Evolutionary conservation across 2,113 vertebrate genomes (phyloP).

Genomic region (Dascyllus trimaculatus): DNA sequence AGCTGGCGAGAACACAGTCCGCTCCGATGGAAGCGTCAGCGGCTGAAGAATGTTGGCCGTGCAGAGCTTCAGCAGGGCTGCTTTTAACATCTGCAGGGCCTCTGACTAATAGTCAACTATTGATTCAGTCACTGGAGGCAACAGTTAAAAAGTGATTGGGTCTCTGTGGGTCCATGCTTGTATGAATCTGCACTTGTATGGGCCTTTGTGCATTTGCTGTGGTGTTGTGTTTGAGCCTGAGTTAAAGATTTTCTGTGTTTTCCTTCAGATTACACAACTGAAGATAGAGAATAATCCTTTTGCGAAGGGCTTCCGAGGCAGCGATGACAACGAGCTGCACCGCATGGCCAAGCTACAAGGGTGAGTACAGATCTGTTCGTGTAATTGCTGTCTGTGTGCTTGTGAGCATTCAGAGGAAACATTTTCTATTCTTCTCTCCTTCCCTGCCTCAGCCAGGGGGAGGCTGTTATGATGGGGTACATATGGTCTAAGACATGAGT

Average conservation of each 20-base stretch:
- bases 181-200: not conserved
- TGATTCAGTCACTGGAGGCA: constrained; percentile 41
- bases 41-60: constrained; percentile 73
- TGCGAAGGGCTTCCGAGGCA: constrained; percentile 96
- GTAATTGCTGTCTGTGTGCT: not conserved
- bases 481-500: constrained; percentile 67
- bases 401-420: constrained; percentile 17
- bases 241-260: constrained; percentile 44
- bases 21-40: constrained; percentile 55
- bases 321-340: constrained; percentile 93
- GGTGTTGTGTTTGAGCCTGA: not conserved
- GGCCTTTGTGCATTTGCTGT: not conserved
- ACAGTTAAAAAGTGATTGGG: not conserved
- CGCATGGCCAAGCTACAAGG: constrained; percentile 94
- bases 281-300: constrained; percentile 99
- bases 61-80: constrained; percentile 35
- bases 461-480: constrained; percentile 70
- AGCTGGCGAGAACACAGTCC: constrained; percentile 74
- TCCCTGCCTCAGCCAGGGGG: not conserved
- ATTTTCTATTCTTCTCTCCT: constrained; percentile 22
- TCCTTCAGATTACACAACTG: constrained; percentile 90
- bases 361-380: constrained; percentile 76
- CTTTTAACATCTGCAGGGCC: constrained; percentile 63
- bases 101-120: constrained; percentile 54
- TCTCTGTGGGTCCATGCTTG: not conserved